Conservation (phyloP, 2,888 invertebrate species). For the Ectemnius lituratus region DNA sequence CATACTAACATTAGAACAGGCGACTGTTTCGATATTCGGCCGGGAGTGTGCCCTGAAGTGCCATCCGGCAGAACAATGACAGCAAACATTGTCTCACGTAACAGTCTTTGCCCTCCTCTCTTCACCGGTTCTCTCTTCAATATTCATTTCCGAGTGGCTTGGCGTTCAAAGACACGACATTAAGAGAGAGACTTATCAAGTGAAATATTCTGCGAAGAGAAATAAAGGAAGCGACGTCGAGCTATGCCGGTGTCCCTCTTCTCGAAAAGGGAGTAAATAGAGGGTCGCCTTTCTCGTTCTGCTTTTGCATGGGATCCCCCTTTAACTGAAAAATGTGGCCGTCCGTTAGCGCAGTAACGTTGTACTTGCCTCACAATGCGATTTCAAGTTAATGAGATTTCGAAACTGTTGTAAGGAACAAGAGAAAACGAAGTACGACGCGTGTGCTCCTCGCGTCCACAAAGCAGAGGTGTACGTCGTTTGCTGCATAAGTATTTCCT, state of each 20-base stretch:
- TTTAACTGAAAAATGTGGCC: slow-evolving; percentile 1
- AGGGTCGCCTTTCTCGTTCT: too few species aligned
- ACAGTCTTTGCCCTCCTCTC: not conserved
- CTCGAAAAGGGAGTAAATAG: too few species aligned
- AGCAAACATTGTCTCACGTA: not conserved
- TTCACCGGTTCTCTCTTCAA: not conserved
- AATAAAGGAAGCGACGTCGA: not conserved
- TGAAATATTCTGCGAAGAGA: not conserved
- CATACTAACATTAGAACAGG: not conserved
- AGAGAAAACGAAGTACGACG: not conserved
- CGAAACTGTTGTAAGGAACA: not conserved
- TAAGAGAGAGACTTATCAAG: not conserved
- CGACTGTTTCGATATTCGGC: not conserved
- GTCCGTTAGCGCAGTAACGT: not conserved
- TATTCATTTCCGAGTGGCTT: not conserved
- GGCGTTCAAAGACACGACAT: not conserved
- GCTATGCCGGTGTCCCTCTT: too few species aligned
- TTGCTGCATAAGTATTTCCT: too few species aligned
- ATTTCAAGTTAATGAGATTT: slow-evolving; percentile 1
- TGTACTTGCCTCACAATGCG: not conserved
- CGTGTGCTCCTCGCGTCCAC: not conserved
- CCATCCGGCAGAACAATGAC: slow-evolving; percentile 6
- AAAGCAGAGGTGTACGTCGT: too few species aligned
- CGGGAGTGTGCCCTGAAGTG: not conserved
- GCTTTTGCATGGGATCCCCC: not conserved